Percentiles rank a stretch among this genome's conserved stretches.
Conservation (phyloP, 2,888 invertebrate species). For the Dryobota labecula region DNA sequence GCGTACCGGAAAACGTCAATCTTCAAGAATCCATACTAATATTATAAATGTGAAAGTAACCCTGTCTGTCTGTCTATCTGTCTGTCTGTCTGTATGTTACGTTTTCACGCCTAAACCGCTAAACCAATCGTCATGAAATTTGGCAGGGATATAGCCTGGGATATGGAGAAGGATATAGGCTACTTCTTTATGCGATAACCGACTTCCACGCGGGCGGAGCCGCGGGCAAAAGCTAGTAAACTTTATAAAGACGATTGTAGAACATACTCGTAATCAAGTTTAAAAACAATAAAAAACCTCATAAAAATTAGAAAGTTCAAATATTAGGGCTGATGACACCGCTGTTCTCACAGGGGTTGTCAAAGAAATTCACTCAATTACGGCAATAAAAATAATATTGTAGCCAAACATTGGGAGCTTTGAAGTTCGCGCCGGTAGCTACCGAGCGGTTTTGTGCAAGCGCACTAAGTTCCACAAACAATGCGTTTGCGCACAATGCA, state of each 20-base stretch:
- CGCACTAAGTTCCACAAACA: slow-evolving; percentile 76
- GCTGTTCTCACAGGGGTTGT: slow-evolving; percentile 73
- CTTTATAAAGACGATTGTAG: slow-evolving; percentile 55
- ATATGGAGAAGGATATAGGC: no score
- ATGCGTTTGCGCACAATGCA: slow-evolving; percentile 82
- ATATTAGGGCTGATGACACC: slow-evolving; percentile 71
- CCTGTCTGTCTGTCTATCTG: no score
- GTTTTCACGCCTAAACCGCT: no score
- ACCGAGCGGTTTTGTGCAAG: slow-evolving; percentile 90
- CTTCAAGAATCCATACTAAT: no score
- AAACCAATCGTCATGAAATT: no score
- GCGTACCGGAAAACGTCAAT: no score
- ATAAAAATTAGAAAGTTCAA: slow-evolving; percentile 84
- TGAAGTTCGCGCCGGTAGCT: slow-evolving; percentile 83
- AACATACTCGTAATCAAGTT: slow-evolving; percentile 52
- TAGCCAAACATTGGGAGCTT: slow-evolving; percentile 84
- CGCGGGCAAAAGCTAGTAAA: no score
- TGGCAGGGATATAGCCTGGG: no score
- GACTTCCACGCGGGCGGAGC: no score
- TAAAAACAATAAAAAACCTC: slow-evolving; percentile 52
- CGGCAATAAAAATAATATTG: slow-evolving; percentile 89
- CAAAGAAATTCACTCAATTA: slow-evolving; percentile 83
- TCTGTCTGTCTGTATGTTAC: no score
- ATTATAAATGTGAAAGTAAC: no score
- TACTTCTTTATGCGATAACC: no score